Evolutionary conservation across 2,888 invertebrate genomes (phyloP).

Genomic region (Diachrysia chrysitis): DNA sequence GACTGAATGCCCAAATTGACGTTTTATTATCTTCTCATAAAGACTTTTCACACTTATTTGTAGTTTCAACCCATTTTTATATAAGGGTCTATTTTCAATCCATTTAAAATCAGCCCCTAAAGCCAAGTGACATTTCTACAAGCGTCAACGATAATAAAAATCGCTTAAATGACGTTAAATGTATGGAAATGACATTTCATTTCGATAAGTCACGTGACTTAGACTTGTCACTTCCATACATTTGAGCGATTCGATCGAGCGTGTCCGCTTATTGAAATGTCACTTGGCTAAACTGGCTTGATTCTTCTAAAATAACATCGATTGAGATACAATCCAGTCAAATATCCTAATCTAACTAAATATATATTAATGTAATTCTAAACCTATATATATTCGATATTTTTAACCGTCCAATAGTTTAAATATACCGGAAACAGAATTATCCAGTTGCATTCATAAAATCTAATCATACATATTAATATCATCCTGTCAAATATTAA

Average conservation of each 20-base stretch:
- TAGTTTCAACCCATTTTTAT: constrained; percentile 14
- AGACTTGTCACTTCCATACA: too few relatives aligned
- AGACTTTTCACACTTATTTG: constrained; percentile 61
- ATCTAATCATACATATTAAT: too few relatives aligned
- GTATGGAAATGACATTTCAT: too few relatives aligned
- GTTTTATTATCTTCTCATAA: constrained; percentile 69
- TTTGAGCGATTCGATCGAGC: too few relatives aligned
- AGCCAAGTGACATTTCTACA: too few relatives aligned
- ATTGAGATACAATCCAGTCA: not conserved
- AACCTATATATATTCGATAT: not conserved
- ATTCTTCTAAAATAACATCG: not conserved
- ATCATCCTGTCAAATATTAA: not conserved
- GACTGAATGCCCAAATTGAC: constrained; percentile 85
- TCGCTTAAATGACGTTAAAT: too few relatives aligned
- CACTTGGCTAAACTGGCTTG: too few relatives aligned
- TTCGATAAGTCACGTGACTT: too few relatives aligned
- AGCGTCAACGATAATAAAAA: too few relatives aligned
- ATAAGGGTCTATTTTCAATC: not conserved
- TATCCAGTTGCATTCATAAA: not conserved
- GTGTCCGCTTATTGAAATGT: too few relatives aligned
- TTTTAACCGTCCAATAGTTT: not conserved
- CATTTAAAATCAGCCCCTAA: not conserved
- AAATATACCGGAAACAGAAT: not conserved
- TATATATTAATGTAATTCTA: not conserved
- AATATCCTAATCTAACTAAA: constrained; percentile 2